These are phyloP conservation scores for Sebastes ruberrimus DNA, from an alignment of 2,797 vertebrate species.

Conservation along the genomic window DNA sequence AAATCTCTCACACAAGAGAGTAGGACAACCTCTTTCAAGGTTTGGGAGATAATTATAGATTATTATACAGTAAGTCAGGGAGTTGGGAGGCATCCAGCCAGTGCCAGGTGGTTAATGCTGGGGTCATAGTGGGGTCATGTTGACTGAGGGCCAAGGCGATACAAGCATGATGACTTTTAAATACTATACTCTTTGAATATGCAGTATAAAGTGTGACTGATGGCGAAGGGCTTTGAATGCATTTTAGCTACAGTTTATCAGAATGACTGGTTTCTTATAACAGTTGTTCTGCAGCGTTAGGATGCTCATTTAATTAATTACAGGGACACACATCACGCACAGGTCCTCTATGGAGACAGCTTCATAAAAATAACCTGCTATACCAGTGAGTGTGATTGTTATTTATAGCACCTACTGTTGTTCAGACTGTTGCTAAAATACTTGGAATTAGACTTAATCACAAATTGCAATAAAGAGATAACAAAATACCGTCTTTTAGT, in stretches of 20 bases:
- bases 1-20: conserved; percentile 31
- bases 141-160: conserved; percentile 48
- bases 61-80: conserved; percentile 49
- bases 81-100: conserved; percentile 38
- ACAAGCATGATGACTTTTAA: conserved; percentile 55
- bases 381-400: neutral
- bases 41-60: conserved; percentile 70
- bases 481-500: neutral
- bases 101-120: conserved; percentile 45
- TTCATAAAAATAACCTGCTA: neutral
- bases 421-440: neutral
- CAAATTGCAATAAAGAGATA: neutral
- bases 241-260: neutral
- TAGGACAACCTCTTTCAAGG: conserved; percentile 51
- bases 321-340: neutral
- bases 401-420: neutral
- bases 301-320: conserved; percentile 33
- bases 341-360: neutral
- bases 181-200: conserved; percentile 51
- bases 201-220: conserved; percentile 14
- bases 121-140: conserved; percentile 50
- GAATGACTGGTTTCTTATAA: conserved; percentile 1
- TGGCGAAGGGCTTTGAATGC: conserved; percentile 10
- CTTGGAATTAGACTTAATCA: neutral
- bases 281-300: conserved; percentile 1